phyloP scores from a whole-genome alignment of 2,797 vertebrate species.

The Poecilia wingei region DNA sequence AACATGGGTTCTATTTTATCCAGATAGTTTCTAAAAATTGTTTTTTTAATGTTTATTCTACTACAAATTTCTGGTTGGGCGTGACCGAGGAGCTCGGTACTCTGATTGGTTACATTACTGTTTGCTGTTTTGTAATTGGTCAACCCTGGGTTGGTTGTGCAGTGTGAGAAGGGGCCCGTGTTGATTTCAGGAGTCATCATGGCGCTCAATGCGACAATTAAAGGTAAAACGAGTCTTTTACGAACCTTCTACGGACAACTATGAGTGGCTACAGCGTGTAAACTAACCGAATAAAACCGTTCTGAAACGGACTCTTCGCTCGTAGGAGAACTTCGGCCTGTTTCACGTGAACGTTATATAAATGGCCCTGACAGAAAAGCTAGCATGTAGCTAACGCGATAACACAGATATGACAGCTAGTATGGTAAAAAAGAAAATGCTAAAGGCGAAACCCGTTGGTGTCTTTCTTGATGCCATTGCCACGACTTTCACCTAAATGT shows the following conservation, averaged over 20 bases:
- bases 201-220: slow-evolving; percentile 73
- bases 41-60: not conserved
- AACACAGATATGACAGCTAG: slow-evolving; percentile 17
- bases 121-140: slow-evolving; percentile 9
- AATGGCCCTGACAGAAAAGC: slow-evolving; percentile 28
- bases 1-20: not conserved
- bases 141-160: no score
- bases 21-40: not conserved
- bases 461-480: not conserved
- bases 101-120: slow-evolving; percentile 66
- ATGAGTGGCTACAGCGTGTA: accelerated
- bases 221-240: slow-evolving; percentile 75
- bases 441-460: not conserved
- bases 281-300: accelerated
- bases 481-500: not conserved
- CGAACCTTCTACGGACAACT: not conserved
- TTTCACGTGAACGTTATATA: slow-evolving; percentile 4
- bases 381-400: slow-evolving; percentile 50
- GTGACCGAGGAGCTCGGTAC: not conserved
- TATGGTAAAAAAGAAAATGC: not conserved
- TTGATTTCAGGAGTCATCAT: slow-evolving; percentile 83
- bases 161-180: slow-evolving; percentile 64
- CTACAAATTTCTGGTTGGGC: slow-evolving; percentile 14
- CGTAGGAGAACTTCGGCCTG: not conserved
- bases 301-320: accelerated